These are phyloP conservation scores for Cirrhinus molitorella DNA, from an alignment of 2,797 vertebrate genomes.

Conservation along the genomic window DNA sequence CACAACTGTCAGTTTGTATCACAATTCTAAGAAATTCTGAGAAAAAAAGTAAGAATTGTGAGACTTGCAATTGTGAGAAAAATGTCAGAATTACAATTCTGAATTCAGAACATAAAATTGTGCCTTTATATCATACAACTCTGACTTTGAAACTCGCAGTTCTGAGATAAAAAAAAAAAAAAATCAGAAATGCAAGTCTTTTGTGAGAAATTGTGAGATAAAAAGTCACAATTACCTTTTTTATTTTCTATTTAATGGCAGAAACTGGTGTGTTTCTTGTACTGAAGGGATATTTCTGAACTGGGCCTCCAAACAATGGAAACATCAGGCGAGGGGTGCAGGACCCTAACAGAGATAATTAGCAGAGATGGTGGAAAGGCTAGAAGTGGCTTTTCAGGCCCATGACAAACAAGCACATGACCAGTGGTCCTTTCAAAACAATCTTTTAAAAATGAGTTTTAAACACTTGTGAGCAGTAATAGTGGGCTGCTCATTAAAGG, in stretches of 20 bases:
- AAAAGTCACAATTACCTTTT: neutral
- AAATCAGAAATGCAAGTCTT: too few species aligned
- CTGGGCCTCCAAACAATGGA: constrained; percentile 58
- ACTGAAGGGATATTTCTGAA: constrained; percentile 36
- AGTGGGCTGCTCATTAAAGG: constrained; percentile 47
- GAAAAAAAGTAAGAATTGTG: too few species aligned
- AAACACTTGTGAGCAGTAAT: constrained; percentile 54
- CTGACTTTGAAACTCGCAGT: too few species aligned
- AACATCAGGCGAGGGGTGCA: constrained; percentile 70
- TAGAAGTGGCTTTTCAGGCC: constrained; percentile 73
- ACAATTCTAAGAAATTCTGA: too few species aligned
- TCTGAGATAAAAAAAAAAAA: too few species aligned
- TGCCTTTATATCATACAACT: too few species aligned
- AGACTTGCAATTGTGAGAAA: too few species aligned
- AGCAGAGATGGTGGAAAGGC: constrained; percentile 69
- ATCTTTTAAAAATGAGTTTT: constrained; percentile 65
- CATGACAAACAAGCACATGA: constrained; percentile 75
- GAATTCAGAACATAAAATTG: neutral
- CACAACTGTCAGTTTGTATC: too few species aligned
- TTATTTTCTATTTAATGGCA: neutral
- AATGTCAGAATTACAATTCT: too few species aligned
- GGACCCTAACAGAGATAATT: constrained; percentile 78
- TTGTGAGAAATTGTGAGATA: neutral
- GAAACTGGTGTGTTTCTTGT: neutral
- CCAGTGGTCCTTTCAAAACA: constrained; percentile 66